Conservation (phyloP, 2,113 vertebrate genomes). For the Recurvirostra avosetta region DNA sequence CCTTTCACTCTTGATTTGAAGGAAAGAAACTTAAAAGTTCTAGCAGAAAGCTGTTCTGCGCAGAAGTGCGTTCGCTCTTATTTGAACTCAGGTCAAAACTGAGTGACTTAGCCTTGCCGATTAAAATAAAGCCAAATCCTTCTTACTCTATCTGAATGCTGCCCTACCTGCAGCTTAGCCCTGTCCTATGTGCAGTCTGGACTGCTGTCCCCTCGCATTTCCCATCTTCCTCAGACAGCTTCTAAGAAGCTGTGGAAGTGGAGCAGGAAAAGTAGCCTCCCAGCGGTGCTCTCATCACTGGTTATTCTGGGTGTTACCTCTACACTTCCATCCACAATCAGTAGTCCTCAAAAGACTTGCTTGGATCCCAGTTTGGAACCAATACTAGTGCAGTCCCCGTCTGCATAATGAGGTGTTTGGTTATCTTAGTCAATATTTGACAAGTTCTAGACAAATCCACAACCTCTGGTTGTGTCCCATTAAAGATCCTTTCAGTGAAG, state of each 20-base stretch:
- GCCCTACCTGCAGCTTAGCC: not conserved
- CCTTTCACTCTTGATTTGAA: not conserved
- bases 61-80: not conserved
- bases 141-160: not conserved
- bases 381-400: not conserved
- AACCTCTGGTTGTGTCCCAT: not conserved
- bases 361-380: not conserved
- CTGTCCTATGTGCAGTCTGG: not conserved
- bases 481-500: not conserved
- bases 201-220: not conserved
- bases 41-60: not conserved
- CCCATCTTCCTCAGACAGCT: not conserved
- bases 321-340: not conserved
- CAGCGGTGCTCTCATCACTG: not conserved
- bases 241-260: not conserved
- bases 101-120: not conserved
- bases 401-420: not conserved
- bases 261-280: not conserved
- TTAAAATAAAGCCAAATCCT: not conserved
- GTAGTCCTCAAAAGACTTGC: not conserved
- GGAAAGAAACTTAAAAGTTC: not conserved
- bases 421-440: not conserved
- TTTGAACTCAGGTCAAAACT: not conserved
- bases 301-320: not conserved
- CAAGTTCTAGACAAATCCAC: not conserved